Base-by-base conservation (phyloP, 2,888 invertebrate genomes). In the Loripinus fragilis region DNA sequence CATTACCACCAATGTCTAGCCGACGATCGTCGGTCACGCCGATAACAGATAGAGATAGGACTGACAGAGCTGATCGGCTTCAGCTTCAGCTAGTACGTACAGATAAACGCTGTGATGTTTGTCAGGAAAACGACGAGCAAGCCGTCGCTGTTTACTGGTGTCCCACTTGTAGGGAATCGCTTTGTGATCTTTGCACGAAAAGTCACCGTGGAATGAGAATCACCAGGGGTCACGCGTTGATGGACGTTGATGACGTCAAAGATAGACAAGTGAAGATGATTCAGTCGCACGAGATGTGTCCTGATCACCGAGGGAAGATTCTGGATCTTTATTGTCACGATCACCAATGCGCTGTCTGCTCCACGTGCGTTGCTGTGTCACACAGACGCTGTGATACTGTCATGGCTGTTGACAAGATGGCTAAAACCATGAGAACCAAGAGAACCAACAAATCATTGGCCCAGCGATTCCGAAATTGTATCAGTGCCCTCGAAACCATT, bases 131-230 rank as follows among this genome's bases (percentile, higher is more conserved):
- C 41, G 80, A 70, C 48, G 84, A 84, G 15, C 74, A 30, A 25
- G 48, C 67, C 20, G 48, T 71, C 17, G 84, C 84, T 45, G 73
- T 84, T 70, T 81, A 76, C 52, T 84, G 79, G 79, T 84, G 84
- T 42, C 81, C 81, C 8, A 84, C 81, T 8, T 84, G 84, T 52
- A 35, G 84, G 12, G 84, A 84, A 38, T 66, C 81, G 0, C 35
- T 84, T 7, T 84, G 84, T 28, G 84, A 81, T 41, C 77, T 76
- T 76, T 84, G 84, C 33, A 84, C 81, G 5, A 84, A 76, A 45
- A 84, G 81, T 33, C 84, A 84, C 41, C 74, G 81, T n/a, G 84
- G 84, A 30, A 84, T 84, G 84, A 71, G 66, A 38, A 81, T 84
- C 45, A 84, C 84, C 10, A 75, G 66, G 41, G 76, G 65, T 25